A percentile compares a stretch with the other conserved stretches of the same genome.
Evolutionary conservation across 1,140 invertebrate species (phyloP).

Genomic region (Patella vulgata): DNA sequence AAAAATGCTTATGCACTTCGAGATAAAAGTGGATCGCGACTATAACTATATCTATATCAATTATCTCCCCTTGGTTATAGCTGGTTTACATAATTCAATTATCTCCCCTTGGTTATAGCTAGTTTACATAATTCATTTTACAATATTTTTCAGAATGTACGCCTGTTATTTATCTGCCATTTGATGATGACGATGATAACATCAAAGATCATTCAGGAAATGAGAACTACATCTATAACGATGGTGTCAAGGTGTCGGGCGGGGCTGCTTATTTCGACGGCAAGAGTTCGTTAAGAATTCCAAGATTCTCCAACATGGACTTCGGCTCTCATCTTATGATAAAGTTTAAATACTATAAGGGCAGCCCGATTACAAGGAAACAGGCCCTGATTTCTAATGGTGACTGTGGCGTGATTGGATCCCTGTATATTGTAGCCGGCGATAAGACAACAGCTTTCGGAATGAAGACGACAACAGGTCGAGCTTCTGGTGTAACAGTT

Average conservation of each 20-base stretch:
- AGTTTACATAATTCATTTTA: no score
- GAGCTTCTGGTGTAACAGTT: constrained; percentile 30
- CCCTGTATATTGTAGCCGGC: constrained; percentile 51
- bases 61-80: no score
- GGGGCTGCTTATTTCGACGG: constrained; percentile 46
- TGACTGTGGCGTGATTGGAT: constrained; percentile 44
- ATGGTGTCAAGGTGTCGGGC: constrained; percentile 36
- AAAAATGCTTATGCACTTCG: no score
- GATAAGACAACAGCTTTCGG: constrained; percentile 54
- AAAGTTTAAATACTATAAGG: constrained; percentile 23
- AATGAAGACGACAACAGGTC: constrained; percentile 18
- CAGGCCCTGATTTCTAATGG: constrained; percentile 48
- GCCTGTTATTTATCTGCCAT: constrained; percentile 41
- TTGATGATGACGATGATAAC: constrained; percentile 31
- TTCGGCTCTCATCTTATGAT: constrained; percentile 41
- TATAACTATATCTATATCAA: no score
- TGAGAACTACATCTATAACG: constrained; percentile 32
- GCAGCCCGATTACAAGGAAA: neutral
- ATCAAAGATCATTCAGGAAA: constrained; percentile 36
- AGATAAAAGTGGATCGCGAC: no score
- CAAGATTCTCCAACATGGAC: constrained; percentile 44
- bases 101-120: no score
- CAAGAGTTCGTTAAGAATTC: constrained; percentile 37
- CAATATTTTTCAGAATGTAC: constrained; percentile 37
- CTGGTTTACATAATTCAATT: no score